Evolutionary conservation across 2,888 invertebrate species (phyloP).

Genomic region (Andrena marginata): DNA sequence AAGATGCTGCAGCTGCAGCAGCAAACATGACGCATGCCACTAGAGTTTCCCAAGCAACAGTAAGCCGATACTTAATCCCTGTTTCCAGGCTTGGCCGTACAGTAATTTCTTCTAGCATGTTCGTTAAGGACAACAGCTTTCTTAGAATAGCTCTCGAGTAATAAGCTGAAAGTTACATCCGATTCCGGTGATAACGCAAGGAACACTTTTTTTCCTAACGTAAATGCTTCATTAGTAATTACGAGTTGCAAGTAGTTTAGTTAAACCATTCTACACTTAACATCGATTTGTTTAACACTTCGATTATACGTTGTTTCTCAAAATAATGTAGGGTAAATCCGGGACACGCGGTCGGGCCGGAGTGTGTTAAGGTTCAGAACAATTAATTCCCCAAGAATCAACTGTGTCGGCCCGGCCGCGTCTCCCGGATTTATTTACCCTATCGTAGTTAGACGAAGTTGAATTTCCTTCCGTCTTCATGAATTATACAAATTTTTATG

Average conservation of each 20-base stretch:
- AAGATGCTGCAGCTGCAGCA: slow-evolving; percentile 87
- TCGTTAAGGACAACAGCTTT: slow-evolving; percentile 46
- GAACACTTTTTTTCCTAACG: slow-evolving; percentile 4
- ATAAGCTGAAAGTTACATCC: slow-evolving; percentile 22
- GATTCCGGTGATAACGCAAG: background rate
- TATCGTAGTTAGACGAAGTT: background rate
- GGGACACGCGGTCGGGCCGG: too few species aligned
- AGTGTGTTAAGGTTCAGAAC: too few species aligned
- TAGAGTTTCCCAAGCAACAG: slow-evolving; percentile 96
- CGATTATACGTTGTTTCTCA: background rate
- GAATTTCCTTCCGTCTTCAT: background rate
- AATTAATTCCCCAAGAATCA: too few species aligned
- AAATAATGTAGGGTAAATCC: background rate
- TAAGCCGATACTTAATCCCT: slow-evolving; percentile 87
- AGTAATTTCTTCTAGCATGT: slow-evolving; percentile 71
- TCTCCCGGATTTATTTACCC: too few species aligned
- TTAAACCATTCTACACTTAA: background rate
- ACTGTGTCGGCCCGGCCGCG: too few species aligned
- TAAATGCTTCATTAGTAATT: slow-evolving; percentile 6
- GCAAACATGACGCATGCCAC: slow-evolving; percentile 91
- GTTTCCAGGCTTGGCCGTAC: slow-evolving; percentile 80
- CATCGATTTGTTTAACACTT: background rate
- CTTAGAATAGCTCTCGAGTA: slow-evolving; percentile 6
- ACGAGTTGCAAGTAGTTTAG: slow-evolving; percentile 8
- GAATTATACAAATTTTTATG: background rate